Conservation (phyloP, 2,797 vertebrate species). For the Danionella dracula region DNA sequence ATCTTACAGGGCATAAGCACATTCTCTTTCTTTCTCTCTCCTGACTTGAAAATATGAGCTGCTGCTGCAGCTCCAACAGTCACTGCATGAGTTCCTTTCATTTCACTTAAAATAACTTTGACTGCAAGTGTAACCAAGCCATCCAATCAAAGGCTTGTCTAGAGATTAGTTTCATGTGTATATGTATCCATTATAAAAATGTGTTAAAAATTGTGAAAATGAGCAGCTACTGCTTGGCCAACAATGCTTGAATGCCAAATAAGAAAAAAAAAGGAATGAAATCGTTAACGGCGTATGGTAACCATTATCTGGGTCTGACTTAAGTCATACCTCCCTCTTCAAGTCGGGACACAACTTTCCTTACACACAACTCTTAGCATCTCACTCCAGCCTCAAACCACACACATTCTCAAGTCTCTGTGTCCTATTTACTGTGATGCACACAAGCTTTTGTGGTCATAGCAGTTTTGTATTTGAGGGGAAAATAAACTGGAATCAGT, state of each 20-base stretch:
- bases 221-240: slow-evolving; percentile 32
- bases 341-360: slow-evolving; percentile 36
- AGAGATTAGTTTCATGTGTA: slow-evolving; percentile 49
- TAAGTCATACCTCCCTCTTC: slow-evolving; percentile 71
- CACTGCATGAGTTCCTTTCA: slow-evolving; percentile 49
- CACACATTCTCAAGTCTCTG: slow-evolving; percentile 72
- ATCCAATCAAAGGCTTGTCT: slow-evolving; percentile 55
- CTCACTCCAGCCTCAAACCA: slow-evolving; percentile 71
- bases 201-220: slow-evolving; percentile 43
- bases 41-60: not conserved
- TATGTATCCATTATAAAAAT: slow-evolving; percentile 24
- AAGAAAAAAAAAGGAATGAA: slow-evolving; percentile 58
- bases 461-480: slow-evolving; percentile 66
- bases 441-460: slow-evolving; percentile 70
- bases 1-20: not conserved
- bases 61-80: not conserved
- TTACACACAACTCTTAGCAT: slow-evolving; percentile 38
- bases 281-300: slow-evolving; percentile 63
- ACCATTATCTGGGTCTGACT: slow-evolving; percentile 77
- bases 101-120: slow-evolving; percentile 60
- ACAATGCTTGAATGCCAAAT: slow-evolving; percentile 28
- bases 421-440: slow-evolving; percentile 66
- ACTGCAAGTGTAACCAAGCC: slow-evolving; percentile 53
- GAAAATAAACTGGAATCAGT: slow-evolving; percentile 52
- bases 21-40: too few relatives aligned